Percentiles rank a stretch among this genome's conserved stretches.
phyloP scores from a whole-genome alignment of 2,797 vertebrate species.

The Xyrichtys novacula region DNA sequence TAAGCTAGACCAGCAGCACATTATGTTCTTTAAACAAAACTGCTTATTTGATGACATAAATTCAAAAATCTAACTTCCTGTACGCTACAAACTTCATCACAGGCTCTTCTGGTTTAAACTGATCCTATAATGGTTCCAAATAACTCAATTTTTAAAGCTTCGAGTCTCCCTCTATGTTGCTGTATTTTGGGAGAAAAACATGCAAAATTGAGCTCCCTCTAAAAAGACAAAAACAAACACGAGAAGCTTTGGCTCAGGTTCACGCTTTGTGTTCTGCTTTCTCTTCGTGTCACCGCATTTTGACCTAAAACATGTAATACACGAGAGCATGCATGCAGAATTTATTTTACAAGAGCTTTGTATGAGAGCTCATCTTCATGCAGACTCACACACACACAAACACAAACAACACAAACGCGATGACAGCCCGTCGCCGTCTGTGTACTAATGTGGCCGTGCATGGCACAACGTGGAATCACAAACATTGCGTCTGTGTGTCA shows the following conservation, averaged over 20 bases:
- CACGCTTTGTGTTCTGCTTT: not conserved
- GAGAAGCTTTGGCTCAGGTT: not conserved
- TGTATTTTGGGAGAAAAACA: not conserved
- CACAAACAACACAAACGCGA: slow-evolving; percentile 7
- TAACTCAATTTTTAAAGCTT: not conserved
- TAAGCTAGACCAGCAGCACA: too few relatives aligned
- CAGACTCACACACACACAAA: slow-evolving; percentile 9
- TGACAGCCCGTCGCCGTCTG: not conserved
- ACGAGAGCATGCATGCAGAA: slow-evolving; percentile 15
- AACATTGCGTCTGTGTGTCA: slow-evolving; percentile 6
- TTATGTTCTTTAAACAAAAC: too few relatives aligned
- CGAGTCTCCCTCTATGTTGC: not conserved
- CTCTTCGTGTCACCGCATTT: slow-evolving; percentile 1
- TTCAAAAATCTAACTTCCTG: too few relatives aligned
- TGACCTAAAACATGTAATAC: slow-evolving; percentile 26
- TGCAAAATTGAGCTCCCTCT: not conserved
- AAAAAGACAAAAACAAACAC: not conserved
- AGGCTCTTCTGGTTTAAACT: not conserved
- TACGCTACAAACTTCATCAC: not conserved
- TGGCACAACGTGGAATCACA: slow-evolving; percentile 22
- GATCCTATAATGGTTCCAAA: not conserved
- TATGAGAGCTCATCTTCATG: slow-evolving; percentile 10
- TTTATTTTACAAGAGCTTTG: slow-evolving; percentile 13
- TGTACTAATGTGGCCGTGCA: slow-evolving; percentile 2
- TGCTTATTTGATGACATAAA: too few relatives aligned